A percentile compares a stretch with the other conserved stretches of the same genome.
phyloP scores from a whole-genome alignment of 1,140 invertebrate species.

The Scylla paramamosain region DNA sequence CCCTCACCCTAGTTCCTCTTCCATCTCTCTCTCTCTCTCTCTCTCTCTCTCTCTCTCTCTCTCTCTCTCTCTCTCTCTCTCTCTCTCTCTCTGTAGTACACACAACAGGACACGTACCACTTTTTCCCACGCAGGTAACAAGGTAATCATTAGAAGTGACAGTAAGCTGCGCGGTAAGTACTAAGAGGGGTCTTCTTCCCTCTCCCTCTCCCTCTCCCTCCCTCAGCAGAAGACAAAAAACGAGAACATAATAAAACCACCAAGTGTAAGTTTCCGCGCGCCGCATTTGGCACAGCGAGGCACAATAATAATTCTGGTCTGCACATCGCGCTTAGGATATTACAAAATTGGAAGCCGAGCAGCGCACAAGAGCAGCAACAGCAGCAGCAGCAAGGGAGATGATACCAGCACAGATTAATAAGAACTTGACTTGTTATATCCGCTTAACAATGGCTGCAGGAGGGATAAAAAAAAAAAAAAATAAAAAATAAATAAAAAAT shows the following conservation, averaged over 20 bases:
- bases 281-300: background rate
- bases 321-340: background rate
- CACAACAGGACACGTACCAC: too few species aligned
- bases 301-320: background rate
- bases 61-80: constrained; percentile 17
- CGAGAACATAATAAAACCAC: background rate
- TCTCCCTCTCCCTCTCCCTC: background rate
- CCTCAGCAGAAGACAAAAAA: background rate
- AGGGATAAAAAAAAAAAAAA: background rate
- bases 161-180: background rate
- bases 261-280: background rate
- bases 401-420: too few species aligned
- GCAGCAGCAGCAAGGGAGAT: too few species aligned
- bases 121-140: too few species aligned
- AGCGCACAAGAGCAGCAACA: background rate
- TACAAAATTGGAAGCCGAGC: background rate
- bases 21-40: background rate
- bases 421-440: too few species aligned
- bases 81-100: background rate
- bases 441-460: background rate
- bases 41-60: constrained; percentile 16
- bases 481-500: background rate
- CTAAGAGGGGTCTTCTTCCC: background rate
- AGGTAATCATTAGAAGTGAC: too few species aligned
- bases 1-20: background rate